Conservation (phyloP, 1,140 invertebrate species). For the Drosophila biarmipes region DNA sequence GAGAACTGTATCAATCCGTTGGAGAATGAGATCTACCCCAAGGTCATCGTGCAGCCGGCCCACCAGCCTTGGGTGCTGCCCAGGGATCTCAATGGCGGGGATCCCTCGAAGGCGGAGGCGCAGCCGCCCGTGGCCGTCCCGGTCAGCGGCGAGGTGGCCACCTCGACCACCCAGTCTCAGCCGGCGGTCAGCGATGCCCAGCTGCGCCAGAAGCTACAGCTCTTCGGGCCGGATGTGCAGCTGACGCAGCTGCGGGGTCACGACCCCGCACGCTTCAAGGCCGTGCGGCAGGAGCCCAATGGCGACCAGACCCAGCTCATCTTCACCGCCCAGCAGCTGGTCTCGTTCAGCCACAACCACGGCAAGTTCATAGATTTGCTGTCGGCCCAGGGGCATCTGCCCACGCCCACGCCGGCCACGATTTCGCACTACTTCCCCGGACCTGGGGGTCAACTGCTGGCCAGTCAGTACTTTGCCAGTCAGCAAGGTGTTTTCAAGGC, state of each 20-base stretch:
- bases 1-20: conserved; percentile 27
- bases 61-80: conserved; percentile 13
- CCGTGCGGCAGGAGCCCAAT: background rate
- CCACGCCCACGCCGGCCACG: background rate
- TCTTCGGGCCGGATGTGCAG: conserved; percentile 20
- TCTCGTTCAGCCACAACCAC: background rate
- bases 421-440: background rate
- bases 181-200: background rate
- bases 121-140: background rate
- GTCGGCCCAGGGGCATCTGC: no score
- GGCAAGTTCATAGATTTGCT: background rate
- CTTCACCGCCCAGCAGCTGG: conserved; percentile 13
- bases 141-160: background rate
- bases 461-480: background rate
- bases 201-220: conserved; percentile 5
- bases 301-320: conserved; percentile 1
- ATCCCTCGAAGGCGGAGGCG: background rate
- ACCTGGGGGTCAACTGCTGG: background rate
- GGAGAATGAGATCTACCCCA: conserved; percentile 29
- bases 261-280: conserved; percentile 1
- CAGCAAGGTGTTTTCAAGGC: background rate
- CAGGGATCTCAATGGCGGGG: background rate
- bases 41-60: conserved; percentile 32
- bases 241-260: background rate
- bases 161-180: no score